Conservation (phyloP, 2,113 vertebrate genomes). For the Alectura lathami region DNA sequence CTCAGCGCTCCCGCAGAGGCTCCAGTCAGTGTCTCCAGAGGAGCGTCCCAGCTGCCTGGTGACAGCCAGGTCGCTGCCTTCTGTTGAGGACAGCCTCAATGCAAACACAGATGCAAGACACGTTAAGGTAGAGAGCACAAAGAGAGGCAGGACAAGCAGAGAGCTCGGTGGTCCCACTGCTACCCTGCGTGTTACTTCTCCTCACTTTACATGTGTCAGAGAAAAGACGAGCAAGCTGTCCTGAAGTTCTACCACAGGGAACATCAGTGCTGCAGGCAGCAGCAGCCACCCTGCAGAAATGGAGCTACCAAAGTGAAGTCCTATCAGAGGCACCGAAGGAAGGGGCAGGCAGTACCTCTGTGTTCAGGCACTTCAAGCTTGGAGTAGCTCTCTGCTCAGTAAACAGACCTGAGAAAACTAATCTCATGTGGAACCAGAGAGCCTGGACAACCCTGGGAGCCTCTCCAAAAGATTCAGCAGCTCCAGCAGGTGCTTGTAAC, state of each 20-base stretch:
- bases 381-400: not conserved
- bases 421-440: not conserved
- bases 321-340: not conserved
- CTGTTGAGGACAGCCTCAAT: accelerated
- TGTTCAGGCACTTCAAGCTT: not conserved
- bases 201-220: not conserved
- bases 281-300: not conserved
- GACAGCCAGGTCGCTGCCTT: not conserved
- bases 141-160: not conserved
- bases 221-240: not conserved
- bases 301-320: not conserved
- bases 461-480: not conserved
- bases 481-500: not conserved
- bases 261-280: not conserved
- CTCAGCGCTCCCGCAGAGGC: not conserved
- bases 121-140: not conserved
- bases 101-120: not conserved
- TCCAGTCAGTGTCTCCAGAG: not conserved
- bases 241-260: not conserved
- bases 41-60: accelerated
- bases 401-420: not conserved
- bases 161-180: not conserved
- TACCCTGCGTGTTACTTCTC: not conserved
- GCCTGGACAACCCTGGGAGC: not conserved
- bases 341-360: not conserved